phyloP scores from a whole-genome alignment of 2,888 invertebrate genomes.

The Sceliomorpha sp. region DNA sequence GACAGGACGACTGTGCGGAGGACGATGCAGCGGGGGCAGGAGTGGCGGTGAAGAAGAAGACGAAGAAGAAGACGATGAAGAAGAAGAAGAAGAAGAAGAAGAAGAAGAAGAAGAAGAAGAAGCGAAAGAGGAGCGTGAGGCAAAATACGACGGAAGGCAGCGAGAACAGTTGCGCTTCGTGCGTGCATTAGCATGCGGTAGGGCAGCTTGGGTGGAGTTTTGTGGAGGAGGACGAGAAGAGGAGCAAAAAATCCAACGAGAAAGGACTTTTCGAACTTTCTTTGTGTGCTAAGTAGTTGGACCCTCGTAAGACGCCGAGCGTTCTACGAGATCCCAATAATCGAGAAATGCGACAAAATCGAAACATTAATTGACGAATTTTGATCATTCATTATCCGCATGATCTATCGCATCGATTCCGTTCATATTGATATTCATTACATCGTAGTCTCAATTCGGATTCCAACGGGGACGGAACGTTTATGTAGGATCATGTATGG shows the following conservation, averaged over 20 bases:
- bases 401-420: not conserved
- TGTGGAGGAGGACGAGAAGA: slow-evolving; percentile 48
- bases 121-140: slow-evolving; percentile 35
- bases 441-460: no score
- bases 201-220: slow-evolving; percentile 62
- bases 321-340: not conserved
- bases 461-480: no score
- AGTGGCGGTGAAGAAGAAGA: slow-evolving; percentile 47
- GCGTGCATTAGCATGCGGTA: slow-evolving; percentile 75
- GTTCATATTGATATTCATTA: not conserved
- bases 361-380: not conserved
- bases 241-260: slow-evolving; percentile 63
- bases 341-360: slow-evolving; percentile 3
- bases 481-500: no score
- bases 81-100: slow-evolving; percentile 42
- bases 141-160: slow-evolving; percentile 61
- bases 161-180: slow-evolving; percentile 77
- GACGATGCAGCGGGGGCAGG: slow-evolving; percentile 41
- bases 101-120: slow-evolving; percentile 43
- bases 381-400: no score
- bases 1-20: slow-evolving; percentile 6
- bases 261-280: slow-evolving; percentile 71
- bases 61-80: slow-evolving; percentile 27
- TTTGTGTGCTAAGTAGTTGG: slow-evolving; percentile 75
- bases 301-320: not conserved